Base-by-base conservation (phyloP, 2,113 vertebrate genomes). In the Pteropus alecto region DNA sequence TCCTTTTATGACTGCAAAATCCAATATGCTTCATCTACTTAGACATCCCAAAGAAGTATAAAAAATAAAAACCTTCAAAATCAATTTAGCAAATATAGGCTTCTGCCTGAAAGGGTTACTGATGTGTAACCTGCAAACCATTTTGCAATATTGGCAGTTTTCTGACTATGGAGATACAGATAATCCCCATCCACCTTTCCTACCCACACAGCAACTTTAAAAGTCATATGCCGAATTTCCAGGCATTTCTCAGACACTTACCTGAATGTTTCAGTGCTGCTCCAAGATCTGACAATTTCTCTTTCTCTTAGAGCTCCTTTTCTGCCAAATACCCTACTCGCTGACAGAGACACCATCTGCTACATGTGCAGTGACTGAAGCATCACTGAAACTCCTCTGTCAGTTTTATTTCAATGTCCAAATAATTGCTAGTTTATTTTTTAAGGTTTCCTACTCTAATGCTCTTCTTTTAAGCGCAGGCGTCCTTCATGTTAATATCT, bases 91-190 rank as follows among this genome's bases (percentile, higher is more conserved):
- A 96, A 87, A 90, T 95, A 93, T 76, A 81, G 21, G 21, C 46
- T 96, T 84, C 94, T 94, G 48, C 58, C 90, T 68, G 54, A 87
- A 92, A 96, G 87, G 46, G 60, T 97, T 90, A 79, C 84, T 87
- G 79, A 81, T 43, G 38, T 84, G 71, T 60, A 85, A 67, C 58
- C 12, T 65, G 46, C 60, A 85, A 76, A 81, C 38, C 19, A 38
- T 93, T 87, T 83, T 95, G 81, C 85, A 51, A 77, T 90, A 70
- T 14, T 82, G 84, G 60, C 90, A 90, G 87, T 96, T 97, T 92
- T 95, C 79, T 92, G 79, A 87, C 78, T 51, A 3, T 73, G 33
- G 63, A 95, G 79, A 84, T 54, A 48, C 15, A 84, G 87, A 85
- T 94, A 73, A 79, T 85, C 43, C 60, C 58, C 76, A 83, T 87